Conservation (phyloP, 2,888 invertebrate species). For the Ophonus ardosiacus region DNA sequence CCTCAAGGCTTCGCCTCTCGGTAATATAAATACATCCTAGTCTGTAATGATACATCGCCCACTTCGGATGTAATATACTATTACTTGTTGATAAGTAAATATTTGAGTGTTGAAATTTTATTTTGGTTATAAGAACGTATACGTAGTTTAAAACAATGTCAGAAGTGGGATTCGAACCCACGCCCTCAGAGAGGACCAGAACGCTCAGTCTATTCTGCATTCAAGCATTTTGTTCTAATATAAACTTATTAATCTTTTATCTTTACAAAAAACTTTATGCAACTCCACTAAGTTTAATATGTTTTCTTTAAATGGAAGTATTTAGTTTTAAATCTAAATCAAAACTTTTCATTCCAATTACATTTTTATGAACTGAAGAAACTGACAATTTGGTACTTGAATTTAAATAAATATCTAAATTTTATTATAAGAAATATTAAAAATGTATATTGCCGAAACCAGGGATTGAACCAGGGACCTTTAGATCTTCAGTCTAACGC, state of each 20-base stretch:
- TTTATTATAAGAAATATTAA: background rate
- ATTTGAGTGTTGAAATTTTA: background rate
- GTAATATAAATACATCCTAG: no score
- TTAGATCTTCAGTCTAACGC: constrained; percentile 76
- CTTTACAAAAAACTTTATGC: background rate
- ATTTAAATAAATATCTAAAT: background rate
- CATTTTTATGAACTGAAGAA: no score
- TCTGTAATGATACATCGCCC: no score
- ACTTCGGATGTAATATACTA: no score
- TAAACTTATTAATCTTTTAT: no score
- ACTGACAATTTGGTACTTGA: no score
- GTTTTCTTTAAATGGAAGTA: background rate
- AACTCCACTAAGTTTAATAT: background rate
- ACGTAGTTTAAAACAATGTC: constrained; percentile 73
- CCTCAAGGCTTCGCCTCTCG: no score
- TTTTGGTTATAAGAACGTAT: background rate
- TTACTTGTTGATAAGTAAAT: no score
- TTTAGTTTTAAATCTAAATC: background rate
- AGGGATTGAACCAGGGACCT: constrained; percentile 54
- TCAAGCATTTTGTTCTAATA: no score
- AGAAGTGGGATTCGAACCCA: constrained; percentile 82
- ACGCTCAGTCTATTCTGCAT: constrained; percentile 70
- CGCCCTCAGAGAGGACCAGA: constrained; percentile 79
- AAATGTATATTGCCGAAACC: constrained; percentile 38
- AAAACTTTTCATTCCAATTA: background rate